Percentiles rank a stretch among this genome's conserved stretches.
Conservation (phyloP, 2,797 vertebrate genomes). For the Chelidonichthys spinosus region DNA sequence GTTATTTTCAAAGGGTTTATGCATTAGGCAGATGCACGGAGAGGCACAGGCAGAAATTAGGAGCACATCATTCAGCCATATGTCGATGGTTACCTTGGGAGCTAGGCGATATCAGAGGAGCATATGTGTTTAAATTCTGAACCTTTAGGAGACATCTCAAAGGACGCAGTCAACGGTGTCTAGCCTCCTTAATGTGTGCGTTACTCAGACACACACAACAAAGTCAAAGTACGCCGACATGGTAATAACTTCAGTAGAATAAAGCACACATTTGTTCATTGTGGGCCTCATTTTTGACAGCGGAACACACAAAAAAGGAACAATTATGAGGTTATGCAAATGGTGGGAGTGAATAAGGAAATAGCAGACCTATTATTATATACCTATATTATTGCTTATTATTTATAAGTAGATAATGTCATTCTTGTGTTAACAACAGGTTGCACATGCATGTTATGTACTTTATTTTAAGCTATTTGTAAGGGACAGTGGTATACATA, state of each 20-base stretch:
- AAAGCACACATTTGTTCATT: background rate
- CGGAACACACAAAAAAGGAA: background rate
- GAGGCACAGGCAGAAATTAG: constrained; percentile 34
- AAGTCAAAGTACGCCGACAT: background rate
- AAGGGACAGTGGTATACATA: background rate
- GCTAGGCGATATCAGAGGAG: constrained; percentile 12
- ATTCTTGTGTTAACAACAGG: background rate
- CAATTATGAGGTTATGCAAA: background rate
- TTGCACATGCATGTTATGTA: background rate
- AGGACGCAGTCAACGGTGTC: background rate
- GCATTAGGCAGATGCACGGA: constrained; percentile 21
- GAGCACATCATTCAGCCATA: constrained; percentile 60
- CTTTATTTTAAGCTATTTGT: background rate
- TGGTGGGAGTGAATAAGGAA: too few relatives aligned
- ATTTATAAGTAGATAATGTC: too few relatives aligned
- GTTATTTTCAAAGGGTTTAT: constrained; percentile 44
- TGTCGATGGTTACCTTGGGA: constrained; percentile 43
- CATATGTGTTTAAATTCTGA: constrained; percentile 33
- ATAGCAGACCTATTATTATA: too few relatives aligned
- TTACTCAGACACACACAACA: background rate
- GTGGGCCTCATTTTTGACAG: background rate
- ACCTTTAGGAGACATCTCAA: background rate
- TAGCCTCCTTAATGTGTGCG: background rate
- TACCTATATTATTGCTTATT: too few relatives aligned
- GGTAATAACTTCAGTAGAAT: background rate